Evolutionary conservation across 2,113 vertebrate species (phyloP), one percentile per base, ranked within the genome.

Genomic region (Tichodroma muraria): DNA sequence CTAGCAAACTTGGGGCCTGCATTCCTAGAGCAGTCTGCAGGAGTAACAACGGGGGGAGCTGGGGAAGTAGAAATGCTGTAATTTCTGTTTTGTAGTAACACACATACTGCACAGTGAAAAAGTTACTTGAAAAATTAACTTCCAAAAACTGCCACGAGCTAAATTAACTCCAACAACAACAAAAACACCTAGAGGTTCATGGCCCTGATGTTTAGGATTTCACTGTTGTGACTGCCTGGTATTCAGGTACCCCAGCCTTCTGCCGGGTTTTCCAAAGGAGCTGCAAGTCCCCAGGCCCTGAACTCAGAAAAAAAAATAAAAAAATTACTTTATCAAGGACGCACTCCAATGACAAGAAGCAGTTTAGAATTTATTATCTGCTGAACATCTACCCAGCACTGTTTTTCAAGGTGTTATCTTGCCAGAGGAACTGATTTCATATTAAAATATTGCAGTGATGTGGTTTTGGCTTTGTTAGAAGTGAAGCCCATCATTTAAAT

Each of bases 391-490:
- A 25, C 38, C 49, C 65, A 79, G 64, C 17, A 7, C 13, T 75
- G 45, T 27, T 71, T 59, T 68, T 68, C 65, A 92, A 60, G 77
- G 53, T 68, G 83, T 6, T 75, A 53, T 60, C 91, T 79, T 71
- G 65, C 60, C 77, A 92, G 49, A 84, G 56, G 69, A 96, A 84
- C 60, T 60, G 83, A 70, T 63, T 80, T 84, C 21, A 37, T 75
- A n/a, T 56, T 38, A 28, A 59, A 90, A 54, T 27, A 80, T 14
- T 59, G 53, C 64, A 93, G 38, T 63, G 56, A 73, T 78, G 91
- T 70, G 86, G 80, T 45, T 94, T 88, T 28, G 73, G 38, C 60
- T 84, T 59, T 52, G 56, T 75, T 71, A 71, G 80, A 84, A 93
- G 47, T 15, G 79, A 52, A 84, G 69, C 24, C 68, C 38, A 23